phyloP scores from a whole-genome alignment of 2,113 vertebrate species.

The Passerina amoena region DNA sequence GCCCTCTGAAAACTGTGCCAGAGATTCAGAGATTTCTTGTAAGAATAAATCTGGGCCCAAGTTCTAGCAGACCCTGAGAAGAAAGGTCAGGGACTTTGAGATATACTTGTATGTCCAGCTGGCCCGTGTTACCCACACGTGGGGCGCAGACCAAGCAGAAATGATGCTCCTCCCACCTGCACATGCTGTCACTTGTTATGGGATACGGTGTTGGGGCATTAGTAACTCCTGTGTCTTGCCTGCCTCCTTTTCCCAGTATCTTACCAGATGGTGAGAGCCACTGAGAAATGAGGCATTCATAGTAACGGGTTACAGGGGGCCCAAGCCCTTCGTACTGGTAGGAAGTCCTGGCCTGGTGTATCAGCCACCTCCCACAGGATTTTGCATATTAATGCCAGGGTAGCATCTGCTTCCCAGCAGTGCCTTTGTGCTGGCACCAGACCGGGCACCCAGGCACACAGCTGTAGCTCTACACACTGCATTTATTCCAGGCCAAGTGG shows the following conservation, averaged over 20 bases:
- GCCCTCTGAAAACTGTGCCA: not conserved
- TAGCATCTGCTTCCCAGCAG: not conserved
- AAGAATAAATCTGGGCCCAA: not conserved
- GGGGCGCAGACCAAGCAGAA: not conserved
- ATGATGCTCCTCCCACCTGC: not conserved
- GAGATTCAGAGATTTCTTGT: not conserved
- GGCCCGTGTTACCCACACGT: fast-evolving
- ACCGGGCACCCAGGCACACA: fast-evolving
- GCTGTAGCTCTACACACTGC: not conserved
- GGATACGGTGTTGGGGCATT: not conserved
- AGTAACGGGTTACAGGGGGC: not conserved
- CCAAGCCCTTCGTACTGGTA: not conserved
- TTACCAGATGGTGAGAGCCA: not conserved
- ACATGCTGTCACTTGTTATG: not conserved
- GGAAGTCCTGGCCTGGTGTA: not conserved
- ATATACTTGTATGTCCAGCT: not conserved
- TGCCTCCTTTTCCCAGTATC: not conserved
- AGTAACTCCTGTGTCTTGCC: not conserved
- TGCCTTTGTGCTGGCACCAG: slow-evolving; percentile 20
- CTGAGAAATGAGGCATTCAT: fast-evolving
- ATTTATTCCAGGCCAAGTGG: not conserved
- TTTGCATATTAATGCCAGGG: not conserved
- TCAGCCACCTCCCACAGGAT: not conserved
- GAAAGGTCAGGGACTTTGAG: not conserved
- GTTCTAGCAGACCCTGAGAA: not conserved